Evolutionary conservation across 2,888 invertebrate species (phyloP).

Genomic region (Epinotia nisella): DNA sequence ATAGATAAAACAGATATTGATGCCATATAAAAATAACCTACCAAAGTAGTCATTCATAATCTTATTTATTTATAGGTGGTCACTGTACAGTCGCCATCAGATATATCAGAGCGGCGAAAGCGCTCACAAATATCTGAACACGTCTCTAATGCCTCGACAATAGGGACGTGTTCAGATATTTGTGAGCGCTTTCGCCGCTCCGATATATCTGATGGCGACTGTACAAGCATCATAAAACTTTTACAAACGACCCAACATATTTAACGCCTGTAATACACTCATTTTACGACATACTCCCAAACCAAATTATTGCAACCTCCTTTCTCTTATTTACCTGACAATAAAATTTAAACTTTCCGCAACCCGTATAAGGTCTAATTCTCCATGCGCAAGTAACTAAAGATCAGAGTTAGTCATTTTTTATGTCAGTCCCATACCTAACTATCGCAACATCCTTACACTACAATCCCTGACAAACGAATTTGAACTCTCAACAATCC

Average conservation of each 20-base stretch:
- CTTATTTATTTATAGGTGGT: no score
- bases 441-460: not conserved
- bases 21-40: no score
- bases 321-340: not conserved
- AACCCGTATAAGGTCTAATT: not conserved
- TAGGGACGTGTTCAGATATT: no score
- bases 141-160: no score
- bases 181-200: no score
- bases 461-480: not conserved
- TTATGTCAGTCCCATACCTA: not conserved
- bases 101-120: no score
- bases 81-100: no score
- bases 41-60: no score
- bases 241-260: not conserved
- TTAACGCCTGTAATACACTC: not conserved
- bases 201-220: no score
- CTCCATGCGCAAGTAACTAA: not conserved
- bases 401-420: not conserved
- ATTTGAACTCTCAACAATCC: not conserved
- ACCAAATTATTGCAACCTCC: not conserved
- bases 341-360: not conserved
- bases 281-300: not conserved
- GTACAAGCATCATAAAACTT: no score
- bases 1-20: no score
- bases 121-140: no score